phyloP scores from a whole-genome alignment of 2,888 invertebrate species.

The Sarcophaga caerulescens region DNA sequence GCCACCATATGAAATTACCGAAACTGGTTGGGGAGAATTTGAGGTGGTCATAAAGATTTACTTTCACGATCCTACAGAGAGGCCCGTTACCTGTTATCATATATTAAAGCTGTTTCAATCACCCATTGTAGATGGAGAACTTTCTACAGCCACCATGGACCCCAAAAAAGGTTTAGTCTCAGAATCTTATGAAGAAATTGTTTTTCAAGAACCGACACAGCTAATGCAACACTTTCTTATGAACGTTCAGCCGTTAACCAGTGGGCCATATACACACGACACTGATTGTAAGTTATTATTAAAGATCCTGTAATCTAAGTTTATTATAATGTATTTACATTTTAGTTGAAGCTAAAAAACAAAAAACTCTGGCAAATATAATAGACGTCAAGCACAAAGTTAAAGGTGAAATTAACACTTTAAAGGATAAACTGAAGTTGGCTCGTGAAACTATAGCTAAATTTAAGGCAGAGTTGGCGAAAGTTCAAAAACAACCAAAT shows the following conservation, averaged over 20 bases:
- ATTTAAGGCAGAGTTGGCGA: conserved; percentile 88
- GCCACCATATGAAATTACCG: conserved; percentile 98
- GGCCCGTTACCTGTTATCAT: conserved; percentile 96
- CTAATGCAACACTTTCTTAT: conserved; percentile 94
- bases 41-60: conserved; percentile 98
- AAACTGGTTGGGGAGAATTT: conserved; percentile 99
- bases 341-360: conserved; percentile 94
- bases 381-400: conserved; percentile 91
- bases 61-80: conserved; percentile 96
- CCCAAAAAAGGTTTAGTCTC: conserved; percentile 89
- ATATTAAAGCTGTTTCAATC: conserved; percentile 96
- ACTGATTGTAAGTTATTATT: conserved; percentile 88
- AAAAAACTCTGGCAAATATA: conserved; percentile 89
- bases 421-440: conserved; percentile 91
- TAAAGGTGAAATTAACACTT: conserved; percentile 89
- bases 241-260: conserved; percentile 87
- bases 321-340: conserved; percentile 30
- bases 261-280: conserved; percentile 90
- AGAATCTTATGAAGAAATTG: conserved; percentile 97
- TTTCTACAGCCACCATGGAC: conserved; percentile 74
- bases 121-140: conserved; percentile 82
- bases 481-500: conserved; percentile 77
- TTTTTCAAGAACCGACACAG: conserved; percentile 94
- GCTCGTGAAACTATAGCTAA: conserved; percentile 92
- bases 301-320: conserved; percentile 38